Conservation (phyloP, 2,888 invertebrate genomes). For the Halictus ligatus region DNA sequence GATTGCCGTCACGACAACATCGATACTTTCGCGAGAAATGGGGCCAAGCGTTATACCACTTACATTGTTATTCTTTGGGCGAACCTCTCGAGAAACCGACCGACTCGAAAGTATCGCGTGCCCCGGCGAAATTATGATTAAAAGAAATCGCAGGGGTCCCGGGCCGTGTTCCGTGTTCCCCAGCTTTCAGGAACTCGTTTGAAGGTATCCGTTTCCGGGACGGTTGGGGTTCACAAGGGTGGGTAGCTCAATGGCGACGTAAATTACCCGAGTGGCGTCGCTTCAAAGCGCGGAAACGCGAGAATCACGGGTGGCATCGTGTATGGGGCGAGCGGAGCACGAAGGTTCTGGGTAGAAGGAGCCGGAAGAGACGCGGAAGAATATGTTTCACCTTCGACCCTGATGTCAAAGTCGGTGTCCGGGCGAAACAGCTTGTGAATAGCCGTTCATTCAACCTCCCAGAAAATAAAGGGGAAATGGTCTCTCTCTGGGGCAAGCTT, state of each 20-base stretch:
- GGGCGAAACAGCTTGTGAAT: slow-evolving; percentile 51
- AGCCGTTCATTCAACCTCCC: slow-evolving; percentile 42
- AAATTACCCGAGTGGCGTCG: slow-evolving; percentile 33
- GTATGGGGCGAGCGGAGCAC: neutral
- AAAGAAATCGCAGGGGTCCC: neutral
- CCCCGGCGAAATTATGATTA: slow-evolving; percentile 5
- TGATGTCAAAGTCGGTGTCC: slow-evolving; percentile 43
- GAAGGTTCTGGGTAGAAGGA: neutral
- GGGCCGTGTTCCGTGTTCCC: neutral
- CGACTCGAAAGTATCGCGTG: neutral
- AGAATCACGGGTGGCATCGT: slow-evolving; percentile 4
- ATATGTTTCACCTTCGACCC: slow-evolving; percentile 46
- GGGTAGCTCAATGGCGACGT: slow-evolving; percentile 25
- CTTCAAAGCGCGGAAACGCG: slow-evolving; percentile 38
- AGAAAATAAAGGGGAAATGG: slow-evolving; percentile 42
- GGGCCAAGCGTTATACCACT: neutral
- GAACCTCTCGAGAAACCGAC: neutral
- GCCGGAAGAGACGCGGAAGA: slow-evolving; percentile 15
- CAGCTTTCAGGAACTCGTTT: slow-evolving; percentile 29
- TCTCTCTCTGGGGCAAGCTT: neutral
- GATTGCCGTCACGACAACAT: no score
- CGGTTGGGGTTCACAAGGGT: slow-evolving; percentile 4
- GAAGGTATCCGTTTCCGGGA: slow-evolving; percentile 22
- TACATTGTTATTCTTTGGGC: neutral
- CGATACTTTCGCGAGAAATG: no score